A percentile compares a stretch with the other conserved stretches of the same genome.
Conservation (phyloP, 2,888 invertebrate genomes). For the Baronia brevicornis region DNA sequence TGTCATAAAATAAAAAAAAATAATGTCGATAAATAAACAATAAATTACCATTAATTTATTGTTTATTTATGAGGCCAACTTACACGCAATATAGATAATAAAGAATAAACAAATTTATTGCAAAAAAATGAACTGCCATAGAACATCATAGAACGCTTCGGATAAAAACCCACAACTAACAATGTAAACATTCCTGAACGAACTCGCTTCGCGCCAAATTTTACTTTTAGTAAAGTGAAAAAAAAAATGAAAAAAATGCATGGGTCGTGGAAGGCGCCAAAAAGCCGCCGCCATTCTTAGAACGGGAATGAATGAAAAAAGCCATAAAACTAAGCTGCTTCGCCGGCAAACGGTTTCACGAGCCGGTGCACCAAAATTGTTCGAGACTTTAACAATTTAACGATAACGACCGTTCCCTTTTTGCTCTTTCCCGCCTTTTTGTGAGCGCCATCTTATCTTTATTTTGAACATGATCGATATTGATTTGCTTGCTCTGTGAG, state of each 20-base stretch:
- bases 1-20: too few relatives aligned
- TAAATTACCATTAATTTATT: too few relatives aligned
- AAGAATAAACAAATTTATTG: too few relatives aligned
- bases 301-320: constrained; percentile 64
- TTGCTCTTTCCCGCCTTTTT: constrained; percentile 26
- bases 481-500: constrained; percentile 20
- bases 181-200: constrained; percentile 11
- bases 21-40: too few relatives aligned
- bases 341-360: constrained; percentile 65
- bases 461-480: constrained; percentile 20
- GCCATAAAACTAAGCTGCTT: constrained; percentile 44
- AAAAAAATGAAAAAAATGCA: constrained; percentile 29
- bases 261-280: constrained; percentile 60
- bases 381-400: constrained; percentile 50
- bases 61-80: too few relatives aligned
- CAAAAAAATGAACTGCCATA: too few relatives aligned
- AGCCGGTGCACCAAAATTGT: constrained; percentile 60
- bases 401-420: constrained; percentile 29
- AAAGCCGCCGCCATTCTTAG: constrained; percentile 62
- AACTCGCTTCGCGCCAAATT: constrained; percentile 35
- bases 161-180: too few relatives aligned
- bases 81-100: too few relatives aligned
- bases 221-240: constrained; percentile 24
- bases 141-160: too few relatives aligned
- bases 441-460: constrained; percentile 15